These are phyloP conservation scores for Tipula lateralis DNA, from an alignment of 2,888 invertebrate genomes.

Conservation along the genomic window DNA sequence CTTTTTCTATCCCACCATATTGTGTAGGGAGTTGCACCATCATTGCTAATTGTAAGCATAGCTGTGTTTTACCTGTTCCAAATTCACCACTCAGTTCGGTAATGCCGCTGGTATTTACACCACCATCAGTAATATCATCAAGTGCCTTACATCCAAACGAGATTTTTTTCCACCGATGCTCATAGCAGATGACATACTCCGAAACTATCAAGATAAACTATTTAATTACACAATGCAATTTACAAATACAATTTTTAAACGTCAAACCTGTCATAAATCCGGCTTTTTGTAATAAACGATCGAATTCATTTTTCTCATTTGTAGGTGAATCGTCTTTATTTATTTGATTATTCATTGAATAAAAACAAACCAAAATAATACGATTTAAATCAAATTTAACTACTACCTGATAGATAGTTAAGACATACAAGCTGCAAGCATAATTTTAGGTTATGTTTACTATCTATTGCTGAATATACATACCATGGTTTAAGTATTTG, in stretches of 20 bases:
- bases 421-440: not conserved
- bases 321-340: not conserved
- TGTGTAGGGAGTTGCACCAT: conserved; percentile 55
- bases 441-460: not conserved
- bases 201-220: not conserved
- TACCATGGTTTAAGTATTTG: not conserved
- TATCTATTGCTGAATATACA: not conserved
- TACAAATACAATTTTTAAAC: not conserved
- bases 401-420: not conserved
- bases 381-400: not conserved
- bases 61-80: conserved; percentile 70
- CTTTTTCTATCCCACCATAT: conserved; percentile 54
- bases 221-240: not conserved
- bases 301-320: not conserved
- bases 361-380: not conserved
- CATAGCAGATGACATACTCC: conserved; percentile 32
- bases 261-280: not conserved
- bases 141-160: conserved; percentile 55
- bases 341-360: not conserved
- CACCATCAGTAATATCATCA: conserved; percentile 59
- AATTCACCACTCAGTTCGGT: conserved; percentile 70
- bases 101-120: conserved; percentile 61
- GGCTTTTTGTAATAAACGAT: not conserved
- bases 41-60: conserved; percentile 66
- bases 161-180: conserved; percentile 41